phyloP scores from a whole-genome alignment of 1,140 invertebrate genomes.

The Rhyzopertha dominica region DNA sequence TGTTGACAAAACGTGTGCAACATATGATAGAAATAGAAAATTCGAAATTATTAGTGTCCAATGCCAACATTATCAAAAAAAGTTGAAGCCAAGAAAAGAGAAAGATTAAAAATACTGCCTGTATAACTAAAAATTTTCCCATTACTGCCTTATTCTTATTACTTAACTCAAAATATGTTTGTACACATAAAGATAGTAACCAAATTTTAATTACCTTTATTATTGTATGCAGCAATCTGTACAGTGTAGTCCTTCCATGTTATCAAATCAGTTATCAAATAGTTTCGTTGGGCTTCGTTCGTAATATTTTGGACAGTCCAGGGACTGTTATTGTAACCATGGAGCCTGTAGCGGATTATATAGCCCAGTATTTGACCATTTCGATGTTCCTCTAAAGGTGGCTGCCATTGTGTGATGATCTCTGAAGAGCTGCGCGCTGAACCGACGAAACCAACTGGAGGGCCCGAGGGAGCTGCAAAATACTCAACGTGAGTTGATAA shows the following conservation, averaged over 20 bases:
- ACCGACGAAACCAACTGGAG: slow-evolving; percentile 83
- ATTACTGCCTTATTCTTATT: no score
- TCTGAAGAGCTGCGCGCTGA: slow-evolving; percentile 88
- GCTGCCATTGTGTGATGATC: slow-evolving; percentile 97
- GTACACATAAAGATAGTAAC: no score
- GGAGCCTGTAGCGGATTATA: slow-evolving; percentile 82
- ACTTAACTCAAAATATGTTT: no score
- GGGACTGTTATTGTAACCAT: slow-evolving; percentile 84
- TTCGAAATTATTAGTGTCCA: no score
- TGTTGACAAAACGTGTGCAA: no score
- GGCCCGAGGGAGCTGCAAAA: slow-evolving; percentile 75
- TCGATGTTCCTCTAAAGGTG: slow-evolving; percentile 84
- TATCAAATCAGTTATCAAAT: slow-evolving; percentile 87
- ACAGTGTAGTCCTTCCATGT: slow-evolving; percentile 98
- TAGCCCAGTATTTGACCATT: slow-evolving; percentile 95
- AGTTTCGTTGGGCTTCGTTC: slow-evolving; percentile 88
- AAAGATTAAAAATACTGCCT: no score
- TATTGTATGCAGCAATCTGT: slow-evolving; percentile 96
- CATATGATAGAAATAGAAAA: no score
- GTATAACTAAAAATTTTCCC: no score
- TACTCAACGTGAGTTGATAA: slow-evolving; percentile 2
- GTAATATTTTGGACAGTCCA: slow-evolving; percentile 89
- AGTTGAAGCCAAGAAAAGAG: no score
- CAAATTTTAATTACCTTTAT: no score
- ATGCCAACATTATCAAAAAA: no score